Conservation (phyloP, 2,113 vertebrate species). For the Peromyscus polionotus region DNA sequence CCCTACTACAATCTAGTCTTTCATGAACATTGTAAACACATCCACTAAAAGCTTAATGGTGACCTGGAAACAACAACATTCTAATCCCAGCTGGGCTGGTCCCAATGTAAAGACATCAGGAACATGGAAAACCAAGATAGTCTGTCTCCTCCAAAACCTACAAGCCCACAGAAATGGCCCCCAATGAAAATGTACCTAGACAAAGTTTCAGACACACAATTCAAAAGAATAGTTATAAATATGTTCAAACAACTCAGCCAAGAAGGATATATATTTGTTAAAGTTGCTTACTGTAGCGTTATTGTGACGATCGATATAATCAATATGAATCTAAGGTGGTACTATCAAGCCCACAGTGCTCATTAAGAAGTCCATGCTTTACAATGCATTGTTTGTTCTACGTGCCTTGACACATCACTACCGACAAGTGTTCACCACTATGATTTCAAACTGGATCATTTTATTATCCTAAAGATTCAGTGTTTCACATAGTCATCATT, state of each 20-base stretch:
- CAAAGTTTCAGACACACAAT: background rate
- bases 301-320: background rate
- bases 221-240: background rate
- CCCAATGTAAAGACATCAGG: background rate
- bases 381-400: too few relatives aligned
- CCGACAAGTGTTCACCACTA: background rate
- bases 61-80: background rate
- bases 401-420: background rate
- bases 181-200: background rate
- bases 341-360: too few relatives aligned
- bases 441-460: background rate
- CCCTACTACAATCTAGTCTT: background rate
- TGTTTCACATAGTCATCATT: too few relatives aligned
- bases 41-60: background rate
- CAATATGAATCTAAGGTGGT: too few relatives aligned
- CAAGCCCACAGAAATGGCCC: background rate
- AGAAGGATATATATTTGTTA: background rate
- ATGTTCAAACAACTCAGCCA: background rate
- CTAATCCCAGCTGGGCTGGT: background rate
- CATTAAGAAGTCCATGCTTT: too few relatives aligned
- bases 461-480: background rate
- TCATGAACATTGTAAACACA: background rate
- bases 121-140: background rate
- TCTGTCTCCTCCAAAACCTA: background rate
- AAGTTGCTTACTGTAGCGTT: background rate